phyloP scores from a whole-genome alignment of 2,113 vertebrate species.

The Myiopsitta monachus region DNA sequence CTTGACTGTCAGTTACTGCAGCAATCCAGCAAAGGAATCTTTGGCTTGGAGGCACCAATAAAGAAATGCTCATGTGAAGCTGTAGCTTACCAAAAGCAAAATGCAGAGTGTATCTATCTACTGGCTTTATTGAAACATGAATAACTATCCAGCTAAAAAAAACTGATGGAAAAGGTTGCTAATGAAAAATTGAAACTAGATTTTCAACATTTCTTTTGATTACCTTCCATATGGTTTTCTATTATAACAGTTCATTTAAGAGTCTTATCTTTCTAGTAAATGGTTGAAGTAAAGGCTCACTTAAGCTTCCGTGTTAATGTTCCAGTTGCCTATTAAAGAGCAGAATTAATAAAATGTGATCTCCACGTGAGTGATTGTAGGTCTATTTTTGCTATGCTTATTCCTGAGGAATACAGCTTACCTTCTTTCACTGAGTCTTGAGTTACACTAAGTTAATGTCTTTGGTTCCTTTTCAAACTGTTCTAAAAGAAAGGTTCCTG shows the following conservation, averaged over 20 bases:
- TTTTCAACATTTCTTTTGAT: not conserved
- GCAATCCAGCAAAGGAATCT: not conserved
- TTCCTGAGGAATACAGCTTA: not conserved
- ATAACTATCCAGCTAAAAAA: not conserved
- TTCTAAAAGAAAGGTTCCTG: not conserved
- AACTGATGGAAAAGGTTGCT: not conserved
- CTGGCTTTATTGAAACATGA: not conserved
- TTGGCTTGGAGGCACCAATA: not conserved
- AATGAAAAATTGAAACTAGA: not conserved
- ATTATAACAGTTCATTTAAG: not conserved
- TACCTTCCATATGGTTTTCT: not conserved
- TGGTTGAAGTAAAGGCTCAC: not conserved
- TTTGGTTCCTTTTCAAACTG: not conserved
- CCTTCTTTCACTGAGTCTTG: not conserved
- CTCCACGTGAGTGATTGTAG: not conserved
- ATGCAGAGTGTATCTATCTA: not conserved
- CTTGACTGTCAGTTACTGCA: not conserved
- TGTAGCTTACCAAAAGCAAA: not conserved
- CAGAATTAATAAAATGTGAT: constrained; percentile 1
- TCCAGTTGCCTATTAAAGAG: not conserved
- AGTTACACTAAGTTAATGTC: not conserved
- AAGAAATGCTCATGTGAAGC: not conserved
- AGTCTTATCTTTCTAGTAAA: not conserved
- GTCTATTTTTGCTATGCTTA: not conserved
- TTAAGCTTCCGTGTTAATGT: not conserved